phyloP scores from a whole-genome alignment of 2,888 invertebrate species.

The Cephus pulcher region DNA sequence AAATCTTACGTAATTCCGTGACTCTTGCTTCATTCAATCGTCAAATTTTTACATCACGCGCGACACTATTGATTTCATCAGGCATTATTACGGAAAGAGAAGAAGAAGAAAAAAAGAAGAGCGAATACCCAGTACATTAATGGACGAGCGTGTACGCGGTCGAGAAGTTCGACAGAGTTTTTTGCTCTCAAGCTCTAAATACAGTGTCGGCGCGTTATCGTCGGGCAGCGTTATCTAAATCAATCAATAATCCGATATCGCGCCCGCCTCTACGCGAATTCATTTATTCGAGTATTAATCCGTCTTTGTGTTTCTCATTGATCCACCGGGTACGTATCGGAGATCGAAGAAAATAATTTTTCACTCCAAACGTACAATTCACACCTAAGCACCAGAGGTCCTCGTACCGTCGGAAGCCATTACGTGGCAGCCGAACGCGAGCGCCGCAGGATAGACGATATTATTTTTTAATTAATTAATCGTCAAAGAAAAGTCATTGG shows the following conservation, averaged over 20 bases:
- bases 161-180: too few relatives aligned
- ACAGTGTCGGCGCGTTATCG: background rate
- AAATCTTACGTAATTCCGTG: background rate
- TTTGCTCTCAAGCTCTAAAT: background rate
- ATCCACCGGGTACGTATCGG: background rate
- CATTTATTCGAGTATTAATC: background rate
- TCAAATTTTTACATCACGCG: background rate
- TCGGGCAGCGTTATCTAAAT: background rate
- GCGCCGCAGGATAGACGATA: background rate
- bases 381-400: background rate
- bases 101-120: background rate
- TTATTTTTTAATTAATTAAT: background rate
- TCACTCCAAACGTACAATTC: background rate
- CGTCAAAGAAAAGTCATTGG: background rate
- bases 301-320: background rate
- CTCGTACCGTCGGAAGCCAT: background rate
- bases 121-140: background rate
- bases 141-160: background rate
- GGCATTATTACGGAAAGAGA: background rate
- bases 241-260: background rate
- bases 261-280: background rate
- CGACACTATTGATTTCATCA: background rate
- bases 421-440: background rate
- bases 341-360: background rate
- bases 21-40: background rate